These are phyloP conservation scores for Taxidea taxus DNA, from an alignment of 2,113 vertebrate genomes.

Conservation along the genomic window DNA sequence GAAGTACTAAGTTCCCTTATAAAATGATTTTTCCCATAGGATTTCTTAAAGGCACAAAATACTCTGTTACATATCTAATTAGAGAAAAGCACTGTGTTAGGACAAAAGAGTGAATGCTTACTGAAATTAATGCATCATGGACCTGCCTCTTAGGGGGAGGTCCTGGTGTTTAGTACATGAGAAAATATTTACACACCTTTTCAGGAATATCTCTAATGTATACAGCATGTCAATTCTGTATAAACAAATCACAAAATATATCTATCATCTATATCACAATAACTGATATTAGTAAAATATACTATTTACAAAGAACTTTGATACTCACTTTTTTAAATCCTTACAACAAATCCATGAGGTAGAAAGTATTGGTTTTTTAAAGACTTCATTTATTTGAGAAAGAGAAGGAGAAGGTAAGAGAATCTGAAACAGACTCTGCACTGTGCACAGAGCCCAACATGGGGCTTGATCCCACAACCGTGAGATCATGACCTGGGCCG, in stretches of 20 bases:
- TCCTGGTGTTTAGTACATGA: background rate
- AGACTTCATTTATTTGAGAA: background rate
- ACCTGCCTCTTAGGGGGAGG: background rate
- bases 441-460: background rate
- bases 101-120: background rate
- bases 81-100: background rate
- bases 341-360: background rate
- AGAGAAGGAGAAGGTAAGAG: background rate
- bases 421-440: background rate
- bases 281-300: background rate
- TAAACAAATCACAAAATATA: background rate
- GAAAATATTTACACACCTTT: background rate
- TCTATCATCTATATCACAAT: background rate
- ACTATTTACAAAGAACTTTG: background rate
- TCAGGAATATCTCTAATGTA: background rate
- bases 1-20: background rate
- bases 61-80: background rate
- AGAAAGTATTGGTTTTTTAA: background rate
- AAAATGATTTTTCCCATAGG: background rate
- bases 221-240: background rate
- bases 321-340: background rate
- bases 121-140: background rate
- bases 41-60: background rate
- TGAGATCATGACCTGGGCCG: background rate
- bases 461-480: background rate